Percentiles rank a stretch among this genome's conserved stretches.
These are phyloP conservation scores for Colletes latitarsis DNA, from an alignment of 1,140 invertebrate species.

Conservation along the genomic window DNA sequence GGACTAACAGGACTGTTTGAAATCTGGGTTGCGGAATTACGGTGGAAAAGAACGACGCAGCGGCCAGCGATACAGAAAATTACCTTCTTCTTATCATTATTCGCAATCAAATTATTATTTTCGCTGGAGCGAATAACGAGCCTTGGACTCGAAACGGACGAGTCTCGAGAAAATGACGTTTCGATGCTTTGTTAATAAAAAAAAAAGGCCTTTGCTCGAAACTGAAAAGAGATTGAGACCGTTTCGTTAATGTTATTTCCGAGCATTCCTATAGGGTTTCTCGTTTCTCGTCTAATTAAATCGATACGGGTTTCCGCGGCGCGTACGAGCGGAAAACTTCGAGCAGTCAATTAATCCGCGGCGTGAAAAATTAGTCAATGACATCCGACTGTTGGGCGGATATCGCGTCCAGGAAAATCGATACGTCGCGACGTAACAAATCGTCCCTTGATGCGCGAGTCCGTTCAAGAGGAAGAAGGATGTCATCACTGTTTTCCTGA, in stretches of 20 bases:
- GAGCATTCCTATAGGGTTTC: no score
- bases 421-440: conserved; percentile 47
- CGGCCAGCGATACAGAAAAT: background rate
- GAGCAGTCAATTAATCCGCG: conserved; percentile 29
- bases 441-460: conserved; percentile 7
- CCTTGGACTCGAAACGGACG: background rate
- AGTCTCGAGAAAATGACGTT: no score
- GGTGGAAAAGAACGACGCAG: background rate
- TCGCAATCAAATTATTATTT: background rate
- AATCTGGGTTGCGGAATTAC: background rate
- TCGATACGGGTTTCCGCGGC: no score
- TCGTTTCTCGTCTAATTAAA: no score
- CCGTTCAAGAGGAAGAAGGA: background rate
- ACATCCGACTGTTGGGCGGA: background rate
- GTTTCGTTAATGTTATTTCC: no score
- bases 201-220: no score
- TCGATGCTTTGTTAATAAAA: no score
- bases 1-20: background rate
- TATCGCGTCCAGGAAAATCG: conserved; percentile 37
- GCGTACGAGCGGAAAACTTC: conserved; percentile 2
- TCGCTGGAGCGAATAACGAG: background rate
- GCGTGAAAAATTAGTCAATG: conserved; percentile 21
- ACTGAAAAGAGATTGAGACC: no score
- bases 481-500: conserved; percentile 4
- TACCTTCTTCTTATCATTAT: conserved; percentile 3